Percentiles rank a stretch among this genome's conserved stretches.
These are phyloP conservation scores for Synchiropus splendidus DNA, from an alignment of 2,113 vertebrate genomes.

Conservation along the genomic window DNA sequence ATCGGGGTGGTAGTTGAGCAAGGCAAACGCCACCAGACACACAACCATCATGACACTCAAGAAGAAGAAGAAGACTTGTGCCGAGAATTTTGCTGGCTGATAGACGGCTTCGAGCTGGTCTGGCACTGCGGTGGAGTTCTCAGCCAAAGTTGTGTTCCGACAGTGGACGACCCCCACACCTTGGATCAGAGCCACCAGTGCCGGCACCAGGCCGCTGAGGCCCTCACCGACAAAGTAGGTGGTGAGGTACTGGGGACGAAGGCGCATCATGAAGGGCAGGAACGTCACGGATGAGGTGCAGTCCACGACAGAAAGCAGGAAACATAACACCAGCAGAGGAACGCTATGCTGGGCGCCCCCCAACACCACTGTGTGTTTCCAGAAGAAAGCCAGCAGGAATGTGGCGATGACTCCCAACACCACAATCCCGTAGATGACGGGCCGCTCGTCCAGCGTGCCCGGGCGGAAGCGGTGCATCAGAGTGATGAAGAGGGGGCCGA, in stretches of 20 bases:
- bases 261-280: constrained; percentile 76
- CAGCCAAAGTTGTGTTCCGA: constrained; percentile 39
- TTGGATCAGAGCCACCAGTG: constrained; percentile 69
- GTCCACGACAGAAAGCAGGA: constrained; percentile 76
- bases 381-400: constrained; percentile 72
- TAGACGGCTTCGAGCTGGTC: constrained; percentile 49
- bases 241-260: constrained; percentile 67
- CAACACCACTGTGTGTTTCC: constrained; percentile 53
- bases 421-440: constrained; percentile 64
- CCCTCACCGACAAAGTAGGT: constrained; percentile 75
- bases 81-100: constrained; percentile 69
- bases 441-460: constrained; percentile 56
- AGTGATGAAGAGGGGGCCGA: constrained; percentile 71
- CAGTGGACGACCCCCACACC: constrained; percentile 69
- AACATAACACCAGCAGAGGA: constrained; percentile 68
- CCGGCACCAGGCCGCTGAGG: constrained; percentile 74
- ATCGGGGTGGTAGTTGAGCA: constrained; percentile 67
- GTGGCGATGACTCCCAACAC: constrained; percentile 63
- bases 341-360: constrained; percentile 49
- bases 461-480: constrained; percentile 69
- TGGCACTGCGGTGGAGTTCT: constrained; percentile 23
- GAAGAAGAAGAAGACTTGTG: constrained; percentile 70
- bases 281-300: constrained; percentile 82
- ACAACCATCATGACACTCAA: constrained; percentile 70
- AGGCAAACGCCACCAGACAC: constrained; percentile 63